Conservation (phyloP, 1,140 invertebrate species). For the Sminthurinus signatus region DNA sequence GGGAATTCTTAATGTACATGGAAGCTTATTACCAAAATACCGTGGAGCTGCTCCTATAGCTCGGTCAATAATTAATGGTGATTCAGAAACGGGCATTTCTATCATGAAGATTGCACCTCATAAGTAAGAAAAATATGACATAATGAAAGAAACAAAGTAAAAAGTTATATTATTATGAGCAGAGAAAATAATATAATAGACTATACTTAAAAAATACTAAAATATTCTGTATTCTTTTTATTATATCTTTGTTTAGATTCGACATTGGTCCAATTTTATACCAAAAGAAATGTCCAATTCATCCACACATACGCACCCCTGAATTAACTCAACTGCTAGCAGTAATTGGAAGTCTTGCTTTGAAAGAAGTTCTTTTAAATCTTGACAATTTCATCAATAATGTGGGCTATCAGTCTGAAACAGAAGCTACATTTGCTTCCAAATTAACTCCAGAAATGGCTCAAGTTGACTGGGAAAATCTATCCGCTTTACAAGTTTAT, state of each 20-base stretch:
- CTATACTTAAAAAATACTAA: conserved; percentile 3
- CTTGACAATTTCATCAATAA: conserved; percentile 55
- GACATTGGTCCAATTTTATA: conserved; percentile 76
- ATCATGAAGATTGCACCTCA: conserved; percentile 82
- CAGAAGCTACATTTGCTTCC: conserved; percentile 51
- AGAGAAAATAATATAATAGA: no score
- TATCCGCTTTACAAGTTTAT: conserved; percentile 39
- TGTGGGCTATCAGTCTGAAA: conserved; percentile 54
- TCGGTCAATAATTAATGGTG: conserved; percentile 75
- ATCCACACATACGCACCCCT: conserved; percentile 56
- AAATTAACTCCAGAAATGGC: conserved; percentile 39
- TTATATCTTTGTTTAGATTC: conserved; percentile 54
- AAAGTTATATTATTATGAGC: no score
- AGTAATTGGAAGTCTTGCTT: conserved; percentile 59
- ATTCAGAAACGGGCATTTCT: conserved; percentile 72
- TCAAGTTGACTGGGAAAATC: conserved; percentile 38
- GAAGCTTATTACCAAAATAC: conserved; percentile 84
- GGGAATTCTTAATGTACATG: conserved; percentile 88
- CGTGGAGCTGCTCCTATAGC: conserved; percentile 82
- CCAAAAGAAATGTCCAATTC: conserved; percentile 57
- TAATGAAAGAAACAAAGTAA: no score
- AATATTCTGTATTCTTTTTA: conserved; percentile 10
- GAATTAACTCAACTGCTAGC: conserved; percentile 62
- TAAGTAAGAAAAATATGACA: conserved; percentile 51
- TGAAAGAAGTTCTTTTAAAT: conserved; percentile 57